Evolutionary conservation across 2,888 invertebrate genomes (phyloP).

Genomic region (Andrena haemorrhoa): DNA sequence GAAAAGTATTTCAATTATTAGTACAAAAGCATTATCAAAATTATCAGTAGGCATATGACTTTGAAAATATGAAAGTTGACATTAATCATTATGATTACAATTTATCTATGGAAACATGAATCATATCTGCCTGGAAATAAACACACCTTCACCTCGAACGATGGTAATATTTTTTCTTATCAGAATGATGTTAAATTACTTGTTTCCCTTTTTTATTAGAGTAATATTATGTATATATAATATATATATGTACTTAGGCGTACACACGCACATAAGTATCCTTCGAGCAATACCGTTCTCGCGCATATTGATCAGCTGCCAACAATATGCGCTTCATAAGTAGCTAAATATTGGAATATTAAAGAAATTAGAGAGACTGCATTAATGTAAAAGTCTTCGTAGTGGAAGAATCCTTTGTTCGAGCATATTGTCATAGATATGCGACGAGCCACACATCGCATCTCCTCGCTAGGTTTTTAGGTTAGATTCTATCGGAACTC

Average conservation of each 20-base stretch:
- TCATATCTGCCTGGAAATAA: background rate
- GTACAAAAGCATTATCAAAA: background rate
- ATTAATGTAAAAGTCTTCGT: background rate
- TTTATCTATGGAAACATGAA: background rate
- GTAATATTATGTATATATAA: slow-evolving; percentile 36
- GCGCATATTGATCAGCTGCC: slow-evolving; percentile 62
- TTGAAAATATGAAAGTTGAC: background rate
- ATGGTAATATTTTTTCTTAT: slow-evolving; percentile 5
- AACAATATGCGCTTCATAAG: slow-evolving; percentile 39
- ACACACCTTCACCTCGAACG: background rate
- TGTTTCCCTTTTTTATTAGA: slow-evolving; percentile 19
- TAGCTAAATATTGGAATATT: slow-evolving; percentile 10
- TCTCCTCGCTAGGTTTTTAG: slow-evolving; percentile 36
- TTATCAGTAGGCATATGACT: background rate
- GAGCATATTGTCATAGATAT: background rate
- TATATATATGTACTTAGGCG: background rate
- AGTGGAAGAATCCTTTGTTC: background rate
- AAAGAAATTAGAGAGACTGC: background rate
- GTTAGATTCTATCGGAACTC: slow-evolving; percentile 59
- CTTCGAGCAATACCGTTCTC: slow-evolving; percentile 48
- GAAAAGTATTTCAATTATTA: background rate
- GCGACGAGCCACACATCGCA: background rate
- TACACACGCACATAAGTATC: background rate
- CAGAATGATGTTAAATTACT: slow-evolving; percentile 1
- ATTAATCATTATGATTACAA: slow-evolving; percentile 8